phyloP scores from a whole-genome alignment of 2,888 invertebrate species.

The Caenorhabditis sp. region DNA sequence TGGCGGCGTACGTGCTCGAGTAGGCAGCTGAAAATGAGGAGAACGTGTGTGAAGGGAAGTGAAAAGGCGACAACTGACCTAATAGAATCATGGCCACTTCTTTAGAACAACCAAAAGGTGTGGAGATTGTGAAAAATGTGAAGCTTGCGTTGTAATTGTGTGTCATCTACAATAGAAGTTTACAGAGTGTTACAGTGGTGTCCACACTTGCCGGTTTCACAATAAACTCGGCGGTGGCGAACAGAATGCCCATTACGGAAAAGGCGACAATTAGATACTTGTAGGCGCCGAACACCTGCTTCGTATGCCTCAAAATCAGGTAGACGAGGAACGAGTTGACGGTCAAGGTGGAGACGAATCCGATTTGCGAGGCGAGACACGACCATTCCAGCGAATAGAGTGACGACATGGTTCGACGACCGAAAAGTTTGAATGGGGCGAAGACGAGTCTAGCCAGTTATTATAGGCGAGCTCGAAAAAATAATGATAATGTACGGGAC shows the following conservation, averaged over 20 bases:
- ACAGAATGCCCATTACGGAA: conserved; percentile 30
- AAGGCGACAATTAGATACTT: conserved; percentile 41
- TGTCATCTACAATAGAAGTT: too few relatives aligned
- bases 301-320: conserved; percentile 36
- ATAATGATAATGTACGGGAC: too few relatives aligned
- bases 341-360: conserved; percentile 28
- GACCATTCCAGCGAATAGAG: conserved; percentile 29
- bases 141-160: conserved; percentile 52
- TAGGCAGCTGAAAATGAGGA: conserved; percentile 36
- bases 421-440: neutral
- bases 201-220: conserved; percentile 32
- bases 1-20: conserved; percentile 50
- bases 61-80: too few relatives aligned
- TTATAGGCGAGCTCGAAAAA: too few relatives aligned
- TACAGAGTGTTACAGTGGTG: too few relatives aligned
- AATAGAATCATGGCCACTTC: conserved; percentile 32
- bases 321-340: conserved; percentile 41
- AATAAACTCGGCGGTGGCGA: conserved; percentile 46
- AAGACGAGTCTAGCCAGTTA: too few relatives aligned
- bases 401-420: conserved; percentile 32
- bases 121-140: conserved; percentile 38
- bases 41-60: too few relatives aligned
- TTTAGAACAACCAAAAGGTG: conserved; percentile 42
- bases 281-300: conserved; percentile 42
- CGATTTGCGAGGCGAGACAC: conserved; percentile 39